A percentile compares a stretch with the other conserved stretches of the same genome.
These are phyloP conservation scores for Diloba caeruleocephala DNA, from an alignment of 2,888 invertebrate genomes.

Conservation along the genomic window DNA sequence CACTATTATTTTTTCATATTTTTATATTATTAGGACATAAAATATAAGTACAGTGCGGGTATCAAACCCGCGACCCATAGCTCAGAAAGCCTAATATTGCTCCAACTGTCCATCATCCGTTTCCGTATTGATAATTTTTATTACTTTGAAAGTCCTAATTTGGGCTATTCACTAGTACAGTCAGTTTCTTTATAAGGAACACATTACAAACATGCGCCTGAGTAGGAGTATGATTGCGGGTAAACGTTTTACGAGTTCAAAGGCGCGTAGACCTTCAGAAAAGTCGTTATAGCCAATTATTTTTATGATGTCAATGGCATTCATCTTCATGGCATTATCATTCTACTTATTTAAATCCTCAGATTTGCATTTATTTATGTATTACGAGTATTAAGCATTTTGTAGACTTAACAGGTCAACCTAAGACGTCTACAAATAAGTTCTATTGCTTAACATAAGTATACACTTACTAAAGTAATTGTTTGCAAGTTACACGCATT, in stretches of 20 bases:
- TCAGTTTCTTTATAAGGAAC: neutral
- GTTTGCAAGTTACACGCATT: too few relatives aligned
- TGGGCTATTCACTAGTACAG: neutral
- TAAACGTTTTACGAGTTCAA: conserved; percentile 10
- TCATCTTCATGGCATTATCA: too few relatives aligned
- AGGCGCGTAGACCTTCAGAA: conserved; percentile 25
- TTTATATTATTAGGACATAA: too few relatives aligned
- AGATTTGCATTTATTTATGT: conserved; percentile 31
- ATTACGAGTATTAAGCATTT: neutral
- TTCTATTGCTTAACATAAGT: too few relatives aligned
- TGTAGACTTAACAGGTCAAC: too few relatives aligned
- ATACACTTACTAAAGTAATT: too few relatives aligned
- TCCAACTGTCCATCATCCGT: too few relatives aligned
- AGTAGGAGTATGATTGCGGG: conserved; percentile 22
- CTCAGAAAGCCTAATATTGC: too few relatives aligned
- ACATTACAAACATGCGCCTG: conserved; percentile 4
- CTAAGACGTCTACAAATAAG: too few relatives aligned
- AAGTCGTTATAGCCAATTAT: conserved; percentile 29
- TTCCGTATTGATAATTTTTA: neutral
- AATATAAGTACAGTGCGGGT: too few relatives aligned
- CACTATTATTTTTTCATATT: too few relatives aligned
- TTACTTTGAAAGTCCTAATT: neutral
- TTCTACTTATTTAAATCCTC: conserved; percentile 33
- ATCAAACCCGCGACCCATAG: too few relatives aligned
- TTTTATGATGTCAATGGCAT: conserved; percentile 44